These are phyloP conservation scores for Cirrhinus mrigala DNA, from an alignment of 2,797 vertebrate genomes.

Conservation along the genomic window DNA sequence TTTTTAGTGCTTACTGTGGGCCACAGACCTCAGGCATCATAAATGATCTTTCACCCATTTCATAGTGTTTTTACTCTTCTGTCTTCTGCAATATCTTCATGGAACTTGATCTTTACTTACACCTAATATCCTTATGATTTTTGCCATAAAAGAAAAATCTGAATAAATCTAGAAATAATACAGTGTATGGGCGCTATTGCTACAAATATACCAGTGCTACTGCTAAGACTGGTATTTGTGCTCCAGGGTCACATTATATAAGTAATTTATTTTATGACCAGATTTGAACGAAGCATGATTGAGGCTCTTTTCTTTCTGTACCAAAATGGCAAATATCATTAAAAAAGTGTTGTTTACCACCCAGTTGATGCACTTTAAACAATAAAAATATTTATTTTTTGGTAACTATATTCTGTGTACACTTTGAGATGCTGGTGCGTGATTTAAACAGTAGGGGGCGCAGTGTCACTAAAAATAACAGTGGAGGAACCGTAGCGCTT, in stretches of 20 bases:
- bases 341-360: background rate
- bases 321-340: background rate
- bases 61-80: background rate
- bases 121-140: too few relatives aligned
- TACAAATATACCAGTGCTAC: too few relatives aligned
- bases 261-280: too few relatives aligned
- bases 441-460: conserved; percentile 23
- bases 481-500: background rate
- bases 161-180: too few relatives aligned
- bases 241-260: background rate
- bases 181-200: too few relatives aligned
- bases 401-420: background rate
- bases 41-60: background rate
- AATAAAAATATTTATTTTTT: background rate
- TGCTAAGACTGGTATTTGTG: too few relatives aligned
- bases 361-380: background rate
- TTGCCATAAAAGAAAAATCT: too few relatives aligned
- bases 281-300: background rate
- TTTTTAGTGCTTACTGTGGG: too few relatives aligned
- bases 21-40: background rate
- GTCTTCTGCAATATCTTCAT: background rate
- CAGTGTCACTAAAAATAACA: conserved; percentile 10
- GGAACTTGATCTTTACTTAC: too few relatives aligned
- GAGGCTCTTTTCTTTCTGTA: background rate
- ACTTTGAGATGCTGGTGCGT: conserved; percentile 3